These are phyloP conservation scores for Pollenia labialis DNA, from an alignment of 2,888 invertebrate species.

Conservation along the genomic window DNA sequence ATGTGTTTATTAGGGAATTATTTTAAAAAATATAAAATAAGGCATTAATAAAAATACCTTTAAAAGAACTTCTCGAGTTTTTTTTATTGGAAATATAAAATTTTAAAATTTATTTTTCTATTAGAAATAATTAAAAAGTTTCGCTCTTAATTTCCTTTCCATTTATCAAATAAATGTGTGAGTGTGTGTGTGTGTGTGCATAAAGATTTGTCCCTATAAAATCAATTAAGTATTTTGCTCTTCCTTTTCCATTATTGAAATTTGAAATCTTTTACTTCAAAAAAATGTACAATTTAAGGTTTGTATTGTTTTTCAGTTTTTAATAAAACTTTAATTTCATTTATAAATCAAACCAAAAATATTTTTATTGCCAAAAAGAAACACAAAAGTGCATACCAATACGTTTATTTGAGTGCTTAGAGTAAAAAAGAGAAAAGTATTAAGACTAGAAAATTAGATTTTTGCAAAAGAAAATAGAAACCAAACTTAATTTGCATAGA, in stretches of 20 bases:
- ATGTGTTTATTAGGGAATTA: too few species aligned
- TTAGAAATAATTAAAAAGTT: too few species aligned
- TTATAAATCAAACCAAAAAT: constrained; percentile 54
- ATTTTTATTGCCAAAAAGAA: constrained; percentile 47
- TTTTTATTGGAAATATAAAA: too few species aligned
- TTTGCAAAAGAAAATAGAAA: constrained; percentile 31
- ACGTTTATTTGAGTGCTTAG: background rate
- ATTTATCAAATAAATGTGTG: background rate
- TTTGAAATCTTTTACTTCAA: background rate
- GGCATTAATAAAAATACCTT: too few species aligned
- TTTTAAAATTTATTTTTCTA: too few species aligned
- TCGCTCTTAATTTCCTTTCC: background rate
- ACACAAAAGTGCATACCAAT: background rate
- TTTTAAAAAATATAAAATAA: too few species aligned
- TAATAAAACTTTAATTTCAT: constrained; percentile 54
- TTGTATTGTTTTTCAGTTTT: constrained; percentile 25
- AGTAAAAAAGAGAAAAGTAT: background rate
- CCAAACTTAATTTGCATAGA: constrained; percentile 57
- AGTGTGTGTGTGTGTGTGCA: too few species aligned
- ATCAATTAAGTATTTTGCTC: constrained; percentile 15
- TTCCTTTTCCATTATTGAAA: constrained; percentile 1
- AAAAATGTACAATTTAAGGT: constrained; percentile 28
- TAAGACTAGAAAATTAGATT: constrained; percentile 26
- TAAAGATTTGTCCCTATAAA: background rate
- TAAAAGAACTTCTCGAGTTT: too few species aligned